These are phyloP conservation scores for Tenthredo scrophulariae DNA, from an alignment of 2,888 invertebrate species.

Conservation along the genomic window DNA sequence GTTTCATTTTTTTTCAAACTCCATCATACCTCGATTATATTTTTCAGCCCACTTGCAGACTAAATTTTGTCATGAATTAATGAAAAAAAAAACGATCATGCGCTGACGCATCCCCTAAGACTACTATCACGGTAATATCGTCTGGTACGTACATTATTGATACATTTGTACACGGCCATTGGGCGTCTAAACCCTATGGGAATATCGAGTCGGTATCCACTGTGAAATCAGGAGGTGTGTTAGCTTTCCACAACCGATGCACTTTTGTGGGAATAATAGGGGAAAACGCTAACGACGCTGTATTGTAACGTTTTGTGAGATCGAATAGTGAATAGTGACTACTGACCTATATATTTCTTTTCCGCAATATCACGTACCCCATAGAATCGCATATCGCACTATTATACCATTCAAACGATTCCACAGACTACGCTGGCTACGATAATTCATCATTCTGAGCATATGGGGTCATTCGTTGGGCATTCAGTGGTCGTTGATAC, in stretches of 20 bases:
- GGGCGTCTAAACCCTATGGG: conserved; percentile 7
- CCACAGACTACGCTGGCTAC: background rate
- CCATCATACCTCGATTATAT: conserved; percentile 12
- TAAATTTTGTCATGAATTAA: background rate
- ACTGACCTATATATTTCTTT: conserved; percentile 41
- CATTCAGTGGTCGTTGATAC: conserved; percentile 5
- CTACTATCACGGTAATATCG: background rate
- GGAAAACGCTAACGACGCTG: conserved; percentile 46
- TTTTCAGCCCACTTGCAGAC: background rate
- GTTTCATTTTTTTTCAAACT: background rate
- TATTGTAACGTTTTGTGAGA: conserved; percentile 34
- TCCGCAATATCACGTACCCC: conserved; percentile 17
- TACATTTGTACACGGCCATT: background rate
- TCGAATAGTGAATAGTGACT: conserved; percentile 42
- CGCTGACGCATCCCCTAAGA: background rate
- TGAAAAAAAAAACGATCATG: background rate
- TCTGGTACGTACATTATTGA: conserved; percentile 1
- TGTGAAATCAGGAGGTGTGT: background rate
- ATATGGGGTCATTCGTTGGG: conserved; percentile 17
- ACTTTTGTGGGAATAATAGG: conserved; percentile 33
- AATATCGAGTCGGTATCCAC: conserved; percentile 7
- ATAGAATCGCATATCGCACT: conserved; percentile 34
- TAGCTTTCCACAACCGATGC: background rate
- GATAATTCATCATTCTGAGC: conserved; percentile 25
- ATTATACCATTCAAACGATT: conserved; percentile 16